Percentiles rank a stretch among this genome's conserved stretches.
These are phyloP conservation scores for sheep (Ovis aries) DNA, from an alignment of 2,113 vertebrate genomes.

Conservation along the genomic window DNA sequence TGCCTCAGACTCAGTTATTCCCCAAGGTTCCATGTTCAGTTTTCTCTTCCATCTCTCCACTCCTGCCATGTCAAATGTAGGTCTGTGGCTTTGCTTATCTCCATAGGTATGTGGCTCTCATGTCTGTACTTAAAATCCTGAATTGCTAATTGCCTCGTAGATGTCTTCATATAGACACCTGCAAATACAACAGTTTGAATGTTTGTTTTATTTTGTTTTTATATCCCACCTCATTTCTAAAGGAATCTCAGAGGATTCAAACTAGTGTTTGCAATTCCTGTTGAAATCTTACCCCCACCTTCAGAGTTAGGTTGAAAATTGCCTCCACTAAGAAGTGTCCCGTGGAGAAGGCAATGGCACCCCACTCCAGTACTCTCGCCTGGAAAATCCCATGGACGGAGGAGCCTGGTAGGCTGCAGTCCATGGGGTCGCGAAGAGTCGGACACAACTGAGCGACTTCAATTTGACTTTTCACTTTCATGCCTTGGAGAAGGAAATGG, in stretches of 20 bases:
- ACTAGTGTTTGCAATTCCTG: not conserved
- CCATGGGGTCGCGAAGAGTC: too few relatives aligned
- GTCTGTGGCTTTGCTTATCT: not conserved
- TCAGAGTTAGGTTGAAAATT: conserved; percentile 4
- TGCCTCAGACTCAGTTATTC: not conserved
- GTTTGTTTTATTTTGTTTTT: not conserved
- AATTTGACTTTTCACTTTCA: too few relatives aligned
- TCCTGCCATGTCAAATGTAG: not conserved
- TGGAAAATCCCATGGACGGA: too few relatives aligned
- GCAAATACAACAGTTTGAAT: not conserved
- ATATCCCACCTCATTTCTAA: not conserved
- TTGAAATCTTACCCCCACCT: not conserved
- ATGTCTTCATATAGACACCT: not conserved
- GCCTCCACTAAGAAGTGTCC: not conserved
- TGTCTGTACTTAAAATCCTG: not conserved
- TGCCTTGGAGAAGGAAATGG: too few relatives aligned
- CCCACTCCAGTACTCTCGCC: too few relatives aligned
- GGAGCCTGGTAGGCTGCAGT: too few relatives aligned
- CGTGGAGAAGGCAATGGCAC: too few relatives aligned
- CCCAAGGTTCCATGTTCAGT: not conserved
- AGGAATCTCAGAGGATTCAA: not conserved
- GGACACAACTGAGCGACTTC: too few relatives aligned
- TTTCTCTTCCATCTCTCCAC: not conserved
- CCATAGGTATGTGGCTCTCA: not conserved
- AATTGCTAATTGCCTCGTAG: not conserved